Conservation (phyloP, 2,888 invertebrate genomes). For the Cheilosia scutellata region DNA sequence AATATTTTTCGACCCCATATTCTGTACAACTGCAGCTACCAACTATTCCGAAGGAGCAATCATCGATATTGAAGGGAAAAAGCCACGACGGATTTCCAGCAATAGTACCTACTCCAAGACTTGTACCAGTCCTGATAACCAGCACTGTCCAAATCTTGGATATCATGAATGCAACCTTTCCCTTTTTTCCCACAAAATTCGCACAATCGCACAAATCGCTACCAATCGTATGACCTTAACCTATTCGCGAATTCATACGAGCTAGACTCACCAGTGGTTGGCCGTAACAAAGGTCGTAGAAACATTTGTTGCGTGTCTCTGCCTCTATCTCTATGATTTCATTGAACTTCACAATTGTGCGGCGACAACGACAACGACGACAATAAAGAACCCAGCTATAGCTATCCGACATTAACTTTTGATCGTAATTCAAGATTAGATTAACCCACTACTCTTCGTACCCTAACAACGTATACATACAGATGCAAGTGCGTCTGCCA, state of each 20-base stretch:
- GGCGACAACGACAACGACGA: slow-evolving; percentile 11
- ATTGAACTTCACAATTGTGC: slow-evolving; percentile 58
- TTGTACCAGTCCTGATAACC: no score
- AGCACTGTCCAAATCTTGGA: no score
- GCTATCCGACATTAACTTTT: slow-evolving; percentile 56
- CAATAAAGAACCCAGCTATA: slow-evolving; percentile 41
- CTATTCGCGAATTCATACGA: slow-evolving; percentile 45
- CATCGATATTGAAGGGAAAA: no score
- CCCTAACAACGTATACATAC: no score
- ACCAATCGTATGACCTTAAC: slow-evolving; percentile 57
- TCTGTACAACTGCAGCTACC: no score
- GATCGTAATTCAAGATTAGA: slow-evolving; percentile 66
- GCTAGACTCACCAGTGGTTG: slow-evolving; percentile 17
- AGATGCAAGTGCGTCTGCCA: slow-evolving; percentile 69
- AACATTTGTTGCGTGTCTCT: slow-evolving; percentile 45
- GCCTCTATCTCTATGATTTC: slow-evolving; percentile 56
- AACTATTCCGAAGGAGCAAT: no score
- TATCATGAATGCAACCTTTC: no score
- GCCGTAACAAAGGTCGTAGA: slow-evolving; percentile 45
- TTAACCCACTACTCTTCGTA: slow-evolving; percentile 47
- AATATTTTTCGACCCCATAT: no score
- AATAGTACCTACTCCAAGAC: no score
- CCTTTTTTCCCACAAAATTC: neutral
- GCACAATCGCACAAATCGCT: slow-evolving; percentile 8
- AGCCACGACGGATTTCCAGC: no score